Base-by-base conservation (phyloP, 2,888 invertebrate species). In the Camptogramma bilineatum region DNA sequence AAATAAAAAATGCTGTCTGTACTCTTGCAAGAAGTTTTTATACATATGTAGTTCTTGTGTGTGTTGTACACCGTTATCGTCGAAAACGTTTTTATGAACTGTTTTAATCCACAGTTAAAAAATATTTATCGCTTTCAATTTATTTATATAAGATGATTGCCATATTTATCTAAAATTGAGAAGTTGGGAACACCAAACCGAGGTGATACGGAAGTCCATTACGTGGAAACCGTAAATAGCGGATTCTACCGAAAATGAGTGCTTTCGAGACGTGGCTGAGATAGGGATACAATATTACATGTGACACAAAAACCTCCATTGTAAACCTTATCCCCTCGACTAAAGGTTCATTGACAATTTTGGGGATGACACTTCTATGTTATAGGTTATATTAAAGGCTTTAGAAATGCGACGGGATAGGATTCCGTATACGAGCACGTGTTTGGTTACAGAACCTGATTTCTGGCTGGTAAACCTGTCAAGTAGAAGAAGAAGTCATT, bases 121-220 rank as follows among this genome's bases (percentile, higher is more conserved):
- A n/a, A n/a, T n/a, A n/a, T n/a, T n/a, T n/a, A n/a, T n/a, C n/a
- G n/a, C n/a, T n/a, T n/a, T n/a, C n/a, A n/a, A n/a, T n/a, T n/a
- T 28, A 28, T 5, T 28, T 28, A 28, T 7, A 7, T 28, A 28
- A 4, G 44, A 44, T 17, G 1, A 3, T 19, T 16, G 52, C n/a
- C 18, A 39, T 10, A 60, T 52, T 19, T 39, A 61, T 17, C 54
- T 21, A 42, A 60, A 39, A 1, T 0, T 1, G 3, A 18, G 4
- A 39, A 62, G 13, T 9, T 44, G 54, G 51, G 44, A 44, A 51
- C 54, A 50, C 3, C 18, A 55, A 44, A 13, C 39, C 17, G 16
- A 61, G 54, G 51, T 55, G 55, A 62, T 55, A 54, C 42, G 55
- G 48, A 62, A 62, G 55, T 62, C 54, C 44, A 55, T 62, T 62